Base-by-base conservation (phyloP, 2,888 invertebrate species). In the Chouioia cunea region DNA sequence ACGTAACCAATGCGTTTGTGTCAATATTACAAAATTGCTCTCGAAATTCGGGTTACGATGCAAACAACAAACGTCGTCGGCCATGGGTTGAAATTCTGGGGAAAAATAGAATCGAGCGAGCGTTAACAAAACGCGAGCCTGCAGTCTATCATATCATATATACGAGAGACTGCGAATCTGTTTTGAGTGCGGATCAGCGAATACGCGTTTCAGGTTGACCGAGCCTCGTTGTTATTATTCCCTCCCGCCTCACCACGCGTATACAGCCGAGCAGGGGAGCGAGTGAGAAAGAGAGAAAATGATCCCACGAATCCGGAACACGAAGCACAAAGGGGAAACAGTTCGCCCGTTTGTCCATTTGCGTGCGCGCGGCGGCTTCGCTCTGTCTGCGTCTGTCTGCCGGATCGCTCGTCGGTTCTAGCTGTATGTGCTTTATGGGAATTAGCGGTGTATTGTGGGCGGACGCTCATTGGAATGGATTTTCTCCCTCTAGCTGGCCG, bases 371-470 rank as follows among this genome's bases (percentile, higher is more conserved):
- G n/a, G n/a, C 77, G 72, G 16, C 50, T 16, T 50, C 50, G 10
- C 50, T 50, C 50, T 50, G 16, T 50, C 1, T 48, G n/a, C 10
- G 6, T 50, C 50, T 2, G 0, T 50, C 50, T 48, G 14, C 20
- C 48, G 50, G 48, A 3, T 20, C n/a, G 18, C 20, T 2, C 53
- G 52, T 27, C 15, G 10, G 16, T 50, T 8, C 22, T 36, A 10
- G 6, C 36, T 36, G 14, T 27, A 43, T 50, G 77, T 79, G 83
- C 82, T 85, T 84, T 84, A 84, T 84, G 79, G 83, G 82, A 84
- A 83, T 84, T 83, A 83, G 82, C 82, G 81, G 81, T 79, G 82
- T 78, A 84, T 84, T 84, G 83, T 84, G 82, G 84, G 82, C 78
- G 79, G 81, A 80, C 78, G 77, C 53, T 60, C 60, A 76, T 79